These are phyloP conservation scores for Eulemur mongoz DNA, from an alignment of 2,797 vertebrate genomes.

Conservation along the genomic window DNA sequence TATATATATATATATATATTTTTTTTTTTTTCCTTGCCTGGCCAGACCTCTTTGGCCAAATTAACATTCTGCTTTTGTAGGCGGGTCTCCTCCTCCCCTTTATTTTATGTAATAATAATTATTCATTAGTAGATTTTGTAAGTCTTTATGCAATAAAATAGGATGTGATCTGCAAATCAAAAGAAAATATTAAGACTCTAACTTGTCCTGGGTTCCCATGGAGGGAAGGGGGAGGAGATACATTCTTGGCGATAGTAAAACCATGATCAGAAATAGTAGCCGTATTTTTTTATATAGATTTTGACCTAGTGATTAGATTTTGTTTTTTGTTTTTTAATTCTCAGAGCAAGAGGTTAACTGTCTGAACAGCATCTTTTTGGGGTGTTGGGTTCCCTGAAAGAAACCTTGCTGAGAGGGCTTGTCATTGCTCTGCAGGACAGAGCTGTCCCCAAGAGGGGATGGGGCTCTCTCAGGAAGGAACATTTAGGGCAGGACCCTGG, in stretches of 20 bases:
- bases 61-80: conserved; percentile 82
- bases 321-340: conserved; percentile 67
- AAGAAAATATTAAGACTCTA: conserved; percentile 85
- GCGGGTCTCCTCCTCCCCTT: conserved; percentile 39
- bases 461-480: background rate
- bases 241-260: conserved; percentile 46
- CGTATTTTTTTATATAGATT: conserved; percentile 79
- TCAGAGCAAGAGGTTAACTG: conserved; percentile 71
- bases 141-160: conserved; percentile 87
- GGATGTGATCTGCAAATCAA: conserved; percentile 87
- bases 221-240: background rate
- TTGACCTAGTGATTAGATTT: conserved; percentile 80
- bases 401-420: conserved; percentile 49
- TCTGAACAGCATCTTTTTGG: conserved; percentile 57
- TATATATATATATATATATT: too few species aligned
- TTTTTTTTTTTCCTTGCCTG: conserved; percentile 76
- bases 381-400: conserved; percentile 28
- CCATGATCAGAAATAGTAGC: conserved; percentile 67
- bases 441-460: background rate
- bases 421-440: background rate
- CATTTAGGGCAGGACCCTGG: background rate
- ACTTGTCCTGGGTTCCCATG: conserved; percentile 80
- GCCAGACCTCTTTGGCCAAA: conserved; percentile 72
- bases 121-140: conserved; percentile 88
- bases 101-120: conserved; percentile 89